Base-by-base conservation (phyloP, 2,797 vertebrate species). In the Enteromius afrohamiltoni region DNA sequence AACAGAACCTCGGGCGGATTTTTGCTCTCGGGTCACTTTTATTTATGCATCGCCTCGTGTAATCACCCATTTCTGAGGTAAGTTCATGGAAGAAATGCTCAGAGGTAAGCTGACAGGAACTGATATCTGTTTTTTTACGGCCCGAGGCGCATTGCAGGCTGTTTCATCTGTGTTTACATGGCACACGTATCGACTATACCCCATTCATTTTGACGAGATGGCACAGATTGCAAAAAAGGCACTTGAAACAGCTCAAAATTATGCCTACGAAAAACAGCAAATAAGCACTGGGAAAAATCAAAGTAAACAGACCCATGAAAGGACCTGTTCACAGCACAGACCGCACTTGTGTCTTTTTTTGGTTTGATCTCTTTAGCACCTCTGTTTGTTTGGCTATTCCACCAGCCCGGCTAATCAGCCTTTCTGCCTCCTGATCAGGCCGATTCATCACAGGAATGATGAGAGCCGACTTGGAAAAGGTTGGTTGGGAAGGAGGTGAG, bases 401-500 rank as follows among this genome's bases (percentile, higher is more conserved):
- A 67, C 64, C 17, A 53, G 70, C 74, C 83, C 81, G 82, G 90
- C 87, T 90, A 91, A 90, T 91, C 89, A 90, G 82, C 87, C 81
- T 29, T 16, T 79, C 82, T 31, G 31, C 83, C 87, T 89, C 77
- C 34, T 45, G 31, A 84, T 77, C 42, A 78, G 85, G 79, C 85
- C 90, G 87, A 93, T 94, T 93, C 87, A 93, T 93, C 93, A 93
- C 68, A 77, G 83, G 88, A 88, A 45, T 85, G 81, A 83, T 85
- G 85, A 88, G 86, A 88, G 87, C 91, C 87, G 89, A n/a, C 17
- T 77, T 62, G 37, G 37, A 77, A 62, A 62, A 29, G 55, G 89
- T 88, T 88, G 67, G 88, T 88, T 88, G 65, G 88, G 91, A 88
- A 86, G 84, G 88, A 83, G 16, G 77, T 73, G 85, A 87, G 76